Evolutionary conservation across 2,888 invertebrate genomes (phyloP).

Genomic region (Himalopsyche kuldschensis): DNA sequence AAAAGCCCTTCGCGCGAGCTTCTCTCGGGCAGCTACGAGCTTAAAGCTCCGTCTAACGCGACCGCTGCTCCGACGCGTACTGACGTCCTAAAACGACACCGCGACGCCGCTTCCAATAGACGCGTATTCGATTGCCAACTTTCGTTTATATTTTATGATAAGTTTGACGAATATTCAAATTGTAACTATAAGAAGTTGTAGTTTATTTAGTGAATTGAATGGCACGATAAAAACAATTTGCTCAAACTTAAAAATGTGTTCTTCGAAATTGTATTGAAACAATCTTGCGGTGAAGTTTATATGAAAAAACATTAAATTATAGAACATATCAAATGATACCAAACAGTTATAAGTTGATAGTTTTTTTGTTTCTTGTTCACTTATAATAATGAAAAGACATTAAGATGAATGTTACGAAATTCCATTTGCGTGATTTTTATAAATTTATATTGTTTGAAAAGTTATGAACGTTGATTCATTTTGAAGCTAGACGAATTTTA

Average conservation of each 20-base stretch:
- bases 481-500: not conserved
- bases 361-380: no score
- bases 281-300: no score
- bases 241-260: no score
- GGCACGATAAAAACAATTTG: no score
- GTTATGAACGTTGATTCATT: not conserved
- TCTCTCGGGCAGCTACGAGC: not conserved
- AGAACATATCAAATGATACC: no score
- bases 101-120: not conserved
- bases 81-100: not conserved
- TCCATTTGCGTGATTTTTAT: no score
- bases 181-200: not conserved
- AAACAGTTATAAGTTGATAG: no score
- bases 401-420: no score
- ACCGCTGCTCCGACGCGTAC: conserved; percentile 5
- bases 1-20: not conserved
- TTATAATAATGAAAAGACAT: no score
- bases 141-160: not conserved
- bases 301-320: no score
- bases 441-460: not conserved
- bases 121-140: not conserved
- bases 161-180: not conserved
- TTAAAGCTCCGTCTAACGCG: conserved; percentile 8
- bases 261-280: no score
- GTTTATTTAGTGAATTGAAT: no score